Percentiles rank a stretch among this genome's conserved stretches.
phyloP scores from a whole-genome alignment of 2,888 invertebrate genomes.

The Bombylius discolor region DNA sequence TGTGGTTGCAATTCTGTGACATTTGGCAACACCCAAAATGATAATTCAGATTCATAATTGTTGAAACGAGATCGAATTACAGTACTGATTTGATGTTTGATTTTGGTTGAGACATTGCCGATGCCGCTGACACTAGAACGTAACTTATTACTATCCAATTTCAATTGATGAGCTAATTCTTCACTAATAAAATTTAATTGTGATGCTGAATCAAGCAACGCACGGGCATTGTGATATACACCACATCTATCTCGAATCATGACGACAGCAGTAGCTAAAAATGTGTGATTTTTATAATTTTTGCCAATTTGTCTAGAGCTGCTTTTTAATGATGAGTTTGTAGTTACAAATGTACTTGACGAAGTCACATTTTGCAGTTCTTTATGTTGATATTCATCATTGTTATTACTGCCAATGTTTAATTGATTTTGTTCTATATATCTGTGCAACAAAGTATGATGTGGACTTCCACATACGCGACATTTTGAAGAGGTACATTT shows the following conservation, averaged over 20 bases:
- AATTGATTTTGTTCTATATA: no score
- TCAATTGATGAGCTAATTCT: not conserved
- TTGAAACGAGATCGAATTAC: not conserved
- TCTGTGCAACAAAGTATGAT: no score
- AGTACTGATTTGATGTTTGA: no score
- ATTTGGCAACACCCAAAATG: not conserved
- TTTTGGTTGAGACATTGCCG: not conserved
- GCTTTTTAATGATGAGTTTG: no score
- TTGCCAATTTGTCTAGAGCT: no score
- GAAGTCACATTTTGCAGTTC: no score
- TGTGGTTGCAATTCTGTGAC: not conserved
- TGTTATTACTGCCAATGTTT: no score
- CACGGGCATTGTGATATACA: not conserved
- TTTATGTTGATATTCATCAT: no score
- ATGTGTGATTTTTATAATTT: not conserved
- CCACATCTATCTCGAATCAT: not conserved
- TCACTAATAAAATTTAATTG: conserved; percentile 1
- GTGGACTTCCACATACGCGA: no score
- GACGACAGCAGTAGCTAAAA: not conserved
- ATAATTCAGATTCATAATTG: not conserved
- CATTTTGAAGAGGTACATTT: no score
- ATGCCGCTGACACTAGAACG: not conserved
- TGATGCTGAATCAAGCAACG: not conserved
- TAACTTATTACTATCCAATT: not conserved
- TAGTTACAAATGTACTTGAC: no score